These are phyloP conservation scores for Hydrolagus colliei DNA, from an alignment of 2,797 vertebrate genomes.

Conservation along the genomic window DNA sequence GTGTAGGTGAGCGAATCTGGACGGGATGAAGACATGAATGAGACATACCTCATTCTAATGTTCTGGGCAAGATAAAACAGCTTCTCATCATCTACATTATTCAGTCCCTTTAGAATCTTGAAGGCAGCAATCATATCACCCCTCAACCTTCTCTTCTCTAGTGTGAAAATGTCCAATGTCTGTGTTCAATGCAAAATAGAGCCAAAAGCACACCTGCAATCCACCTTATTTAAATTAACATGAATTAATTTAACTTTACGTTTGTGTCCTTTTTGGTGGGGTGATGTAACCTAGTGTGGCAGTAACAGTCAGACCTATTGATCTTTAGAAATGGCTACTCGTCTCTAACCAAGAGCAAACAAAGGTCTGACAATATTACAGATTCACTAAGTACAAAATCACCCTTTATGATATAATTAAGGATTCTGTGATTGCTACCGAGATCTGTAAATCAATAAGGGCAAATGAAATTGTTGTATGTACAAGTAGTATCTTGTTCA, in stretches of 20 bases:
- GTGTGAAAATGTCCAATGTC: no score
- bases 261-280: background rate
- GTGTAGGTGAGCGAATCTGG: no score
- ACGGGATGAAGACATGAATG: no score
- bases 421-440: background rate
- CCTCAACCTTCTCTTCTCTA: no score
- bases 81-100: no score
- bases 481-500: background rate
- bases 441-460: background rate
- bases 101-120: no score
- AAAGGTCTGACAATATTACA: no score
- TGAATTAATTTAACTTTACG: conserved; percentile 21
- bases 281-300: background rate
- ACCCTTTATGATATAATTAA: no score
- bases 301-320: background rate
- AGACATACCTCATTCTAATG: no score
- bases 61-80: no score
- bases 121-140: no score
- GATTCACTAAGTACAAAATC: no score
- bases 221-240: conserved; percentile 30
- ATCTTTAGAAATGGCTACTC: background rate
- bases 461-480: background rate
- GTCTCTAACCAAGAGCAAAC: background rate
- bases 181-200: conserved; percentile 4
- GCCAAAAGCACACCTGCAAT: conserved; percentile 7